These are phyloP conservation scores for Theretra japonica DNA, from an alignment of 2,888 invertebrate genomes.

Conservation along the genomic window DNA sequence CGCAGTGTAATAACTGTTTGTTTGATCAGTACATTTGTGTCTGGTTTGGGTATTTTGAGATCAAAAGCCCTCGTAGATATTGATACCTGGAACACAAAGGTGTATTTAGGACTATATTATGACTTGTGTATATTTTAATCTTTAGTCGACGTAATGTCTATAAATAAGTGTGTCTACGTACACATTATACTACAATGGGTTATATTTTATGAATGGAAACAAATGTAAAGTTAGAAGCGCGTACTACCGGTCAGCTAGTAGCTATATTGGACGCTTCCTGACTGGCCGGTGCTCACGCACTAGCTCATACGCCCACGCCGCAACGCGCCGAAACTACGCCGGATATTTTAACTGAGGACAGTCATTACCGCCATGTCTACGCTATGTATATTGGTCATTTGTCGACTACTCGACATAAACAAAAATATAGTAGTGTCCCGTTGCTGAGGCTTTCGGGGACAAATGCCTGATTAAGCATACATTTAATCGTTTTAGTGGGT, in stretches of 20 bases:
- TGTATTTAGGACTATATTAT: no score
- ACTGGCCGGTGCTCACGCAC: conserved; percentile 42
- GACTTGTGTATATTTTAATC: no score
- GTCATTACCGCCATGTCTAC: background rate
- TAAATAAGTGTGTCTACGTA: no score
- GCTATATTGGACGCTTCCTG: conserved; percentile 45
- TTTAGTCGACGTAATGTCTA: no score
- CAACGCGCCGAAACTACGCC: conserved; percentile 28
- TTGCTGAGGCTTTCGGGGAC: background rate
- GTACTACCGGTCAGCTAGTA: conserved; percentile 3
- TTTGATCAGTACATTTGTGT: no score
- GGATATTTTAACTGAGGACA: conserved; percentile 1
- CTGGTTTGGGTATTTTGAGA: no score
- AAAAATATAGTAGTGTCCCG: background rate
- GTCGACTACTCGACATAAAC: background rate
- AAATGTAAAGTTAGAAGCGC: background rate
- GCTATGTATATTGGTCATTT: background rate
- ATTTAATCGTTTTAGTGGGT: no score
- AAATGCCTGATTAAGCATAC: no score
- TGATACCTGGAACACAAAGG: no score
- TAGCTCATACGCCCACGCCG: conserved; percentile 39
- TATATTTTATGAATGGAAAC: background rate
- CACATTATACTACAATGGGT: no score
- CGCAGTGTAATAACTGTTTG: no score
- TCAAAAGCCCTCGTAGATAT: no score